A percentile compares a stretch with the other conserved stretches of the same genome.
These are phyloP conservation scores for Bagarius yarrelli DNA, from an alignment of 2,113 vertebrate genomes.

Conservation along the genomic window DNA sequence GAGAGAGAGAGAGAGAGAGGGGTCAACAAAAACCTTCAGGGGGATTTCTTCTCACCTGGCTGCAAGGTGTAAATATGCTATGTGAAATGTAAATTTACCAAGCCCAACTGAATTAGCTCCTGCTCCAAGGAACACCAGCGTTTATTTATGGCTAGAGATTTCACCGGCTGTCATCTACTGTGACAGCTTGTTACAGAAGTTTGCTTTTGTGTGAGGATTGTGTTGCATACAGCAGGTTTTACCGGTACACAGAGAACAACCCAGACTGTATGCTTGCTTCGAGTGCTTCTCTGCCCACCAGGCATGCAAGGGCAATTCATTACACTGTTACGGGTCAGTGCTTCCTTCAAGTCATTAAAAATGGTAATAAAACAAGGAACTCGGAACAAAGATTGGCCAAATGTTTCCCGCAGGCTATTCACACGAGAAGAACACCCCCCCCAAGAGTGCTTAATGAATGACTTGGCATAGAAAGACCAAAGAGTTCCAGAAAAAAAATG, in stretches of 20 bases:
- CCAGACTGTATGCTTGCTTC: not conserved
- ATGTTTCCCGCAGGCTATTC: constrained; percentile 51
- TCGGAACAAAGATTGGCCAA: constrained; percentile 60
- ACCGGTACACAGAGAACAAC: constrained; percentile 18
- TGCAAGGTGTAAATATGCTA: constrained; percentile 15
- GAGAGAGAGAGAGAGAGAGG: not conserved
- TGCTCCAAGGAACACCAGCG: constrained; percentile 2
- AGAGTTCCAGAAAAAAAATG: constrained; percentile 47
- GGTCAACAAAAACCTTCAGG: not conserved
- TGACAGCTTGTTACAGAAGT: constrained; percentile 22
- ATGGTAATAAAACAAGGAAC: constrained; percentile 60
- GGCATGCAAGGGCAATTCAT: constrained; percentile 48
- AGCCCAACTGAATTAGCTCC: not conserved
- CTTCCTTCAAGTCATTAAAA: constrained; percentile 67
- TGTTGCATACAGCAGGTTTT: not conserved
- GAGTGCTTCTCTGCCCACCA: constrained; percentile 18
- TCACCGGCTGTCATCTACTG: not conserved
- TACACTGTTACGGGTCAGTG: constrained; percentile 60
- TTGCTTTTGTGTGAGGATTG: constrained; percentile 12
- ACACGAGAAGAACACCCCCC: constrained; percentile 46
- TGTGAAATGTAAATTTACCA: constrained; percentile 25
- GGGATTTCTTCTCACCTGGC: constrained; percentile 29
- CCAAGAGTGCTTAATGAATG: constrained; percentile 58
- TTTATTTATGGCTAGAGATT: constrained; percentile 16
- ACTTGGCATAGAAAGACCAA: constrained; percentile 47